phyloP scores from a whole-genome alignment of 2,888 invertebrate species.

The Drosophila fulvimacula region DNA sequence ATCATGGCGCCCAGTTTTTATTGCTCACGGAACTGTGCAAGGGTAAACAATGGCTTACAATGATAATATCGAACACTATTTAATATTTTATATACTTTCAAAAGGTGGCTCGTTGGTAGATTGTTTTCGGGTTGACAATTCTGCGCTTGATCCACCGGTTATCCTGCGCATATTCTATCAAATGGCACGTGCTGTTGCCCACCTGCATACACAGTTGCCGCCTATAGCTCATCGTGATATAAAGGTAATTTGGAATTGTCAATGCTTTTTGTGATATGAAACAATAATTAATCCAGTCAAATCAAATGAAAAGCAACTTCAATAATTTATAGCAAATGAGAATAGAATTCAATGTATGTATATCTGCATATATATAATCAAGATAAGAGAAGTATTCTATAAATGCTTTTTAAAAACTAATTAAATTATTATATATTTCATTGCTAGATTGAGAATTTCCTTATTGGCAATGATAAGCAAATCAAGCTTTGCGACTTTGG shows the following conservation, averaged over 20 bases:
- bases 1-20: constrained; percentile 94
- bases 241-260: constrained; percentile 87
- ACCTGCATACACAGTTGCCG: constrained; percentile 95
- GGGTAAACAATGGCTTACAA: constrained; percentile 85
- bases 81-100: background rate
- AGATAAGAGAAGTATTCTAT: background rate
- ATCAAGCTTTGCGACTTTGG: constrained; percentile 99
- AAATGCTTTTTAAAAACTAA: background rate
- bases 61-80: background rate
- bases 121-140: constrained; percentile 74
- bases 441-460: constrained; percentile 93
- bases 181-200: constrained; percentile 94
- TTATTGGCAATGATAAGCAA: constrained; percentile 93
- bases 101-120: constrained; percentile 84
- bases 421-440: background rate
- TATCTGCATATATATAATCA: background rate
- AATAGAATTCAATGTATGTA: background rate
- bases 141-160: constrained; percentile 85
- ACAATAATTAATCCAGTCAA: background rate
- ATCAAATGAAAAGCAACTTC: background rate
- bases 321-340: background rate
- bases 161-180: constrained; percentile 96
- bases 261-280: background rate
- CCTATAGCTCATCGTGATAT: constrained; percentile 98
- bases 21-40: constrained; percentile 96